Conservation (phyloP, 53 echinoderm and acorn worm genomes). For the Pentamera pediparva region DNA sequence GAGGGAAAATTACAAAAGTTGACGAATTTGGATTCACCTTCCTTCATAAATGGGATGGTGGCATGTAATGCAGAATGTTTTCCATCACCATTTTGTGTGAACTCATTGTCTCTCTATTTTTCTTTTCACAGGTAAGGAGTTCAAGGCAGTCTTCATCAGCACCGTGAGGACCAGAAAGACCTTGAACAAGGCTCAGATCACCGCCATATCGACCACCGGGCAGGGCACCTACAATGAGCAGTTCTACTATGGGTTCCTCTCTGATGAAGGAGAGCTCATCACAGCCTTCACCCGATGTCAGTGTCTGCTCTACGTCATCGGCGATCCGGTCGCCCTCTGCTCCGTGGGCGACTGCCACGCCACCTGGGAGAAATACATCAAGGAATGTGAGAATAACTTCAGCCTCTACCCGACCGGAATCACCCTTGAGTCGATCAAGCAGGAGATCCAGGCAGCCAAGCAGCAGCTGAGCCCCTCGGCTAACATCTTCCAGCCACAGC, state of each 20-base stretch:
- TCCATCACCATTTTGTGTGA: too few species aligned
- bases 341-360: constrained; percentile 74
- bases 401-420: constrained; percentile 66
- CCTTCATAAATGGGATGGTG: too few species aligned
- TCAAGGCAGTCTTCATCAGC: constrained; percentile 89
- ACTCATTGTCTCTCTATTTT: neutral
- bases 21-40: too few species aligned
- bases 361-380: constrained; percentile 71
- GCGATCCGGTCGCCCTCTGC: constrained; percentile 85
- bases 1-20: too few species aligned
- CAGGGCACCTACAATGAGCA: constrained; percentile 57
- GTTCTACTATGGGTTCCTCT: constrained; percentile 88
- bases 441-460: constrained; percentile 64
- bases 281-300: constrained; percentile 89
- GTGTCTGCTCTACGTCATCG: constrained; percentile 69
- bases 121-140: constrained; percentile 68
- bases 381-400: constrained; percentile 68
- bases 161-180: constrained; percentile 71
- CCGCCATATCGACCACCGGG: constrained; percentile 35
- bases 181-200: constrained; percentile 62
- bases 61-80: too few species aligned
- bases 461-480: constrained; percentile 73
- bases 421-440: constrained; percentile 54
- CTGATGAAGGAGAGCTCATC: constrained; percentile 78
- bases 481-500: constrained; percentile 39